Conservation (phyloP, 2,113 vertebrate genomes). For the Mormoops blainvillei region DNA sequence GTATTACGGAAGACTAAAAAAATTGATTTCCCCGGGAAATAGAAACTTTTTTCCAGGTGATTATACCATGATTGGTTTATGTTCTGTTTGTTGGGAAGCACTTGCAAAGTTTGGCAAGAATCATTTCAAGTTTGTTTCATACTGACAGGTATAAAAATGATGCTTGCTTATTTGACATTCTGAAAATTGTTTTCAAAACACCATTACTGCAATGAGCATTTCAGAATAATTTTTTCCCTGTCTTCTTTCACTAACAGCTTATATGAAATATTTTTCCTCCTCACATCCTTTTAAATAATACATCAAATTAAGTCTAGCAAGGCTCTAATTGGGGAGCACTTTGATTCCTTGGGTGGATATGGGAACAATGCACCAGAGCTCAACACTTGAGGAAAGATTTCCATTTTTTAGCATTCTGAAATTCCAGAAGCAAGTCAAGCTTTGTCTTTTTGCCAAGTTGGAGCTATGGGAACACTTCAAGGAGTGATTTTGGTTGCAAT, state of each 20-base stretch:
- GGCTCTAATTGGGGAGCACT: background rate
- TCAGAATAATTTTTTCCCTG: background rate
- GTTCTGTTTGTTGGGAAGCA: background rate
- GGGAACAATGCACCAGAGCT: background rate
- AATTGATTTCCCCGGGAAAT: background rate
- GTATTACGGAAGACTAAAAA: background rate
- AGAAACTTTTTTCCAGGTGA: constrained; percentile 20
- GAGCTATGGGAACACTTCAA: background rate
- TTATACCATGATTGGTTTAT: background rate
- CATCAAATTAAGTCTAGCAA: background rate
- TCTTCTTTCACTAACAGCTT: constrained; percentile 10
- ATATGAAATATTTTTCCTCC: background rate
- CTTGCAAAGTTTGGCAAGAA: background rate
- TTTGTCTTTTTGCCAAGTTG: constrained; percentile 37
- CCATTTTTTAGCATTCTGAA: background rate
- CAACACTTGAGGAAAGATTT: background rate
- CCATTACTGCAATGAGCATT: background rate
- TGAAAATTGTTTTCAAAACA: constrained; percentile 14
- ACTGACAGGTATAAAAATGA: constrained; percentile 25
- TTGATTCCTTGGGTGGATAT: background rate
- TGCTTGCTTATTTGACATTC: constrained; percentile 22
- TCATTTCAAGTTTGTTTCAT: background rate
- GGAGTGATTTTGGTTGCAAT: background rate
- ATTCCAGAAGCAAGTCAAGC: background rate
- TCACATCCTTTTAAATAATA: constrained; percentile 15